Evolutionary conservation across 2,113 vertebrate genomes (phyloP), one percentile per base, ranked within the genome.

Genomic region (Elanus axillaris): DNA sequence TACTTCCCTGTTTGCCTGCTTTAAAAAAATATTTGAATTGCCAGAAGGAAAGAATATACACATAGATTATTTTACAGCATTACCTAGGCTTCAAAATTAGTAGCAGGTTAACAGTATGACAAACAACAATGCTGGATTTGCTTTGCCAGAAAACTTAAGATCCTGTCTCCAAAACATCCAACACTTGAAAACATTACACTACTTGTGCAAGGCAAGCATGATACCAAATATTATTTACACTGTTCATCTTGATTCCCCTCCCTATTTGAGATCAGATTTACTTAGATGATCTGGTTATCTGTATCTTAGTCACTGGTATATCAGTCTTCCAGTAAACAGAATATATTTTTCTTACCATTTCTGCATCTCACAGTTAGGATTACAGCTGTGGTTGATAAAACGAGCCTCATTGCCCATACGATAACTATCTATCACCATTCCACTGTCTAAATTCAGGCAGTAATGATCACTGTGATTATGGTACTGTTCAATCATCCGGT

Each of bases 371-470:
- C 99, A 99, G 98, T 99, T 99, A 83, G 99, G 99, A 68, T 99
- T 99, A 89, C 99, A 99, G 98, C 99, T 99, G 98, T 99, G 99
- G 98, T 99, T 99, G 98, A 99, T 99, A 96, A 99, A 99, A 31
- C 99, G 99, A 10, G 99, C 99, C 97, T 99, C 99, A 50, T 99
- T 99, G 97, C 99, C 99, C 99, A 99, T 99, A 52, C 99, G 98
- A 56, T 99, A 99, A 97, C 99, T 99, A 97, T 99, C 99, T 62
- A 99, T 99, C 97, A 99, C 99, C 99, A 99, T 99, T 38, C 99
- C 99, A 5, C 99, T 99, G 96, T 99, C 99, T 94, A 99, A 97
- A 94, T 99, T 99, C 88, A 99, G 98, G 97, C 99, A 99, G 97
- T 99, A 99, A n/a, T 99, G 98, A 86, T 99, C 99, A 45, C 99